Percentiles rank a stretch among this genome's conserved stretches.
Evolutionary conservation across 2,888 invertebrate species (phyloP).

Genomic region (Diachrysia chrysitis): DNA sequence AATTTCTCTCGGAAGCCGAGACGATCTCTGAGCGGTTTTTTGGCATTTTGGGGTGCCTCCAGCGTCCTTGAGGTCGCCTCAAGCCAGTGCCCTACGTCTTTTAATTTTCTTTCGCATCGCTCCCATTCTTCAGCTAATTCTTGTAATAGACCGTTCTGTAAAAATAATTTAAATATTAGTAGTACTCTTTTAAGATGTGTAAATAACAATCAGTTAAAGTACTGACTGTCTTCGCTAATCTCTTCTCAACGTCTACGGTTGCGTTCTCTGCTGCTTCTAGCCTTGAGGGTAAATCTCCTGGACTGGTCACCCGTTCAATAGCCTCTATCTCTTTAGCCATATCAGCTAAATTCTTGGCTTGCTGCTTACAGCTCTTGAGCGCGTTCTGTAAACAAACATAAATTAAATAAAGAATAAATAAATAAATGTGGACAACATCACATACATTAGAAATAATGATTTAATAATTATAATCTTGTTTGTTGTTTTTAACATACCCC

Average conservation of each 20-base stretch:
- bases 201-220: slow-evolving; percentile 5
- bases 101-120: slow-evolving; percentile 97
- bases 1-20: slow-evolving; percentile 95
- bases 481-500: slow-evolving; percentile 87
- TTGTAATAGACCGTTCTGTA: slow-evolving; percentile 95
- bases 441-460: background rate
- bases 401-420: slow-evolving; percentile 27
- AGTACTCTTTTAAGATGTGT: background rate
- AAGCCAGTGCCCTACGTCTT: slow-evolving; percentile 96
- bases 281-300: slow-evolving; percentile 95
- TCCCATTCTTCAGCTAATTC: slow-evolving; percentile 99
- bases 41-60: slow-evolving; percentile 94
- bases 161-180: slow-evolving; percentile 52
- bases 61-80: slow-evolving; percentile 94
- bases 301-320: slow-evolving; percentile 94
- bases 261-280: slow-evolving; percentile 96
- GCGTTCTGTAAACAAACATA: slow-evolving; percentile 91
- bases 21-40: slow-evolving; percentile 96
- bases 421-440: no score
- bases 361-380: slow-evolving; percentile 96
- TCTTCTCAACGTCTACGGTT: slow-evolving; percentile 95
- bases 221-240: slow-evolving; percentile 95
- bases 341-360: slow-evolving; percentile 95
- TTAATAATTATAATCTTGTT: background rate
- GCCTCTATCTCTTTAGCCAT: slow-evolving; percentile 97